Evolutionary conservation across 2,797 vertebrate species (phyloP).

Genomic region (Hemitrygon akajei): DNA sequence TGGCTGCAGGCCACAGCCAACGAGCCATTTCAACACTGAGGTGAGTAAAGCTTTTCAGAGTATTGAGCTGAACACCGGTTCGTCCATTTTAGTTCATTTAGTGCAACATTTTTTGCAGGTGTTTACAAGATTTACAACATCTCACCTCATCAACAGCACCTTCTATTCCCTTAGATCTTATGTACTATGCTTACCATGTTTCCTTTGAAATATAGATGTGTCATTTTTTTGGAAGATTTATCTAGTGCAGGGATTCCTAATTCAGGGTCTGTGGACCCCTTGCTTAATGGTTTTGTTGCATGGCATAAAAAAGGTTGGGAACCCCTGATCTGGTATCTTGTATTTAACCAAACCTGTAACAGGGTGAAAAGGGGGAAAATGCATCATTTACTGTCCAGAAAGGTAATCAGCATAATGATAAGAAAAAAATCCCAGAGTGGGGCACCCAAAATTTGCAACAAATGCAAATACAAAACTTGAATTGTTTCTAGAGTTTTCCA

Average conservation of each 20-base stretch:
- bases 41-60: too few relatives aligned
- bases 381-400: background rate
- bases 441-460: background rate
- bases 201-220: background rate
- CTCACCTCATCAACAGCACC: background rate
- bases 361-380: background rate
- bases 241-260: background rate
- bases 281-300: too few relatives aligned
- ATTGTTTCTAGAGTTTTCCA: background rate
- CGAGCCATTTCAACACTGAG: too few relatives aligned
- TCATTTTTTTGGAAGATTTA: background rate
- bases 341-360: background rate
- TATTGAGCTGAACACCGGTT: too few relatives aligned
- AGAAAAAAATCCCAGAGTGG: background rate
- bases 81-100: background rate
- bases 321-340: background rate
- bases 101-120: background rate
- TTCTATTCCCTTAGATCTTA: background rate
- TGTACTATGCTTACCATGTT: background rate
- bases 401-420: background rate
- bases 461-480: background rate
- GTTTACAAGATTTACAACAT: background rate
- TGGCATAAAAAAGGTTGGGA: too few relatives aligned
- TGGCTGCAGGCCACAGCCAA: too few relatives aligned
- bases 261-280: too few relatives aligned